Percentiles rank a stretch among this genome's conserved stretches.
These are phyloP conservation scores for Coranthus polyacanthus DNA, from an alignment of 2,797 vertebrate genomes.

Conservation along the genomic window DNA sequence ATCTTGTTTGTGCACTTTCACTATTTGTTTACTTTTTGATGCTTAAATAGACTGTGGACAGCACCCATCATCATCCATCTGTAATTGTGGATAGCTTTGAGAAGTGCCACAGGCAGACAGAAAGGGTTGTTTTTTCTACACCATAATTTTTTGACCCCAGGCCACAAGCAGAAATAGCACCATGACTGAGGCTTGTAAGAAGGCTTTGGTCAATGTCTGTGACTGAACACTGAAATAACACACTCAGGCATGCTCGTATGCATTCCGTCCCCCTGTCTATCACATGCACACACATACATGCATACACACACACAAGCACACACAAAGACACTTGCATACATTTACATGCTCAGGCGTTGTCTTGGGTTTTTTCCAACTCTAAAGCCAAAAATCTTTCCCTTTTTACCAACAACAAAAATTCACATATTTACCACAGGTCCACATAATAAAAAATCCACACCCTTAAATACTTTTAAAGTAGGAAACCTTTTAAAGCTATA, in stretches of 20 bases:
- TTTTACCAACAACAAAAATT: slow-evolving; percentile 47
- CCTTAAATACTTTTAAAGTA: slow-evolving; percentile 12
- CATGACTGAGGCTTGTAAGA: slow-evolving; percentile 64
- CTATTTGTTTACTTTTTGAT: slow-evolving; percentile 64
- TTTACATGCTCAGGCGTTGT: slow-evolving; percentile 55
- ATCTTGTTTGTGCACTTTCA: slow-evolving; percentile 61
- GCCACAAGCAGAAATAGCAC: slow-evolving; percentile 80
- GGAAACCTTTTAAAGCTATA: slow-evolving; percentile 7
- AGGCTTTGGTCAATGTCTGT: slow-evolving; percentile 72
- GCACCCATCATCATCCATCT: slow-evolving; percentile 63
- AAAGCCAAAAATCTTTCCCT: slow-evolving; percentile 34
- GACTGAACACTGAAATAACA: slow-evolving; percentile 75
- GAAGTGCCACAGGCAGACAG: slow-evolving; percentile 63
- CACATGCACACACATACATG: slow-evolving; percentile 13
- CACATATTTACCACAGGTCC: slow-evolving; percentile 41
- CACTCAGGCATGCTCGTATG: slow-evolving; percentile 55
- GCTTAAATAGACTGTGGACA: slow-evolving; percentile 67
- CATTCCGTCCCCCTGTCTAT: slow-evolving; percentile 44
- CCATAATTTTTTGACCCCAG: slow-evolving; percentile 77
- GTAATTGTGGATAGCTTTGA: slow-evolving; percentile 71
- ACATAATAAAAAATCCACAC: slow-evolving; percentile 19
- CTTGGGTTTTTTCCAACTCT: slow-evolving; percentile 59
- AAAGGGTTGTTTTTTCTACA: slow-evolving; percentile 67
- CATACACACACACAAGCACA: slow-evolving; percentile 1
- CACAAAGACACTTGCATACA: slow-evolving; percentile 12